A percentile compares a stretch with the other conserved stretches of the same genome.
Conservation (phyloP, 1,140 invertebrate species). For the Lamellibrachia luymesi region DNA sequence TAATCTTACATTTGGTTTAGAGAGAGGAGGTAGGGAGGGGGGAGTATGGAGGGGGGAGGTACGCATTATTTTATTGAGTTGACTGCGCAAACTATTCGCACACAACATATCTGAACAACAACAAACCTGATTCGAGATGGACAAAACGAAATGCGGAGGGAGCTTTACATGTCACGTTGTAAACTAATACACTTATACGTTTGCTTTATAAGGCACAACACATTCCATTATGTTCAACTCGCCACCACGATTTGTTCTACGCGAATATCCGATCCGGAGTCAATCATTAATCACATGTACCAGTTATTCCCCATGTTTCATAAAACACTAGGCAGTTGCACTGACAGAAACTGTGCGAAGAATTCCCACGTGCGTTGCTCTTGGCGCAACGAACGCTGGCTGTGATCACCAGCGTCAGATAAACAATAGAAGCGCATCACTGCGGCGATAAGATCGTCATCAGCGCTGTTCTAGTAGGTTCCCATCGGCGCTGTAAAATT, state of each 20-base stretch:
- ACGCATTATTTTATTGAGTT: too few species aligned
- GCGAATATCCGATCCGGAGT: background rate
- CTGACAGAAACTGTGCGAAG: background rate
- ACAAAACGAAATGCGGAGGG: too few species aligned
- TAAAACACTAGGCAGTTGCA: background rate
- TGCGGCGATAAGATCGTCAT: background rate
- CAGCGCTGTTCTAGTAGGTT: background rate
- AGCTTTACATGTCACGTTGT: too few species aligned
- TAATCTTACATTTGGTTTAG: too few species aligned
- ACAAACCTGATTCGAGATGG: too few species aligned
- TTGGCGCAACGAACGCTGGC: background rate
- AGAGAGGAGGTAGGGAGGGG: too few species aligned
- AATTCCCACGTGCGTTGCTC: background rate
- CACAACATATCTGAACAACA: too few species aligned
- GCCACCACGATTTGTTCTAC: background rate
- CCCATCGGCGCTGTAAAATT: background rate
- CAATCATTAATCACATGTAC: background rate
- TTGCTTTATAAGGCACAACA: too few species aligned
- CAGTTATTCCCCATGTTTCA: background rate
- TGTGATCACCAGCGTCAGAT: background rate
- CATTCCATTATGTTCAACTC: too few species aligned
- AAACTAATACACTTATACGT: too few species aligned
- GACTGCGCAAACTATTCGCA: too few species aligned
- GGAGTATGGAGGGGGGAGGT: too few species aligned
- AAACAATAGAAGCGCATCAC: background rate